phyloP scores from a whole-genome alignment of 2,797 vertebrate genomes.

The Melanotaenia parkinsoni region DNA sequence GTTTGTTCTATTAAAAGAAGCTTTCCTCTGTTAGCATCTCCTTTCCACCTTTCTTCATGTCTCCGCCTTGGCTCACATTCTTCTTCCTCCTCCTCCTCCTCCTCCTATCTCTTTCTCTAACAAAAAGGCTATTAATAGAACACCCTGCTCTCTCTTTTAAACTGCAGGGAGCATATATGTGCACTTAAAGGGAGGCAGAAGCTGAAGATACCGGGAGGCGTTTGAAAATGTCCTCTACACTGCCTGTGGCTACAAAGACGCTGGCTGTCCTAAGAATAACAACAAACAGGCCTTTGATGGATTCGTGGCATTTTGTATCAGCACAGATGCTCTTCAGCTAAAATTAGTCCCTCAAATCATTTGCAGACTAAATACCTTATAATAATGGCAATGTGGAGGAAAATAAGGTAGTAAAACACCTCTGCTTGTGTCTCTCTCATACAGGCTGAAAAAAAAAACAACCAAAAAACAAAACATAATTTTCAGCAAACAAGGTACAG shows the following conservation, averaged over 20 bases:
- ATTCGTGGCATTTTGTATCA: conserved; percentile 64
- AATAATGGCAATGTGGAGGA: conserved; percentile 19
- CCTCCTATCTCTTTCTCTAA: conserved; percentile 63
- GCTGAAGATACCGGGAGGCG: conserved; percentile 71
- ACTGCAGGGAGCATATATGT: conserved; percentile 71
- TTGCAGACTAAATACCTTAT: conserved; percentile 48
- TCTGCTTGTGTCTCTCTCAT: neutral
- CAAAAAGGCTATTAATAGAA: conserved; percentile 81
- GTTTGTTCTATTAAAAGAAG: conserved; percentile 24
- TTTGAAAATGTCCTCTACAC: conserved; percentile 72
- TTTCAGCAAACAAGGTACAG: conserved; percentile 9
- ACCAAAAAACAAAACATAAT: neutral
- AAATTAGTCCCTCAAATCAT: conserved; percentile 67
- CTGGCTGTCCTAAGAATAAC: conserved; percentile 75
- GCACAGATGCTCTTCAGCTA: conserved; percentile 52
- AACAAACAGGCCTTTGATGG: conserved; percentile 73
- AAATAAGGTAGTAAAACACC: conserved; percentile 23
- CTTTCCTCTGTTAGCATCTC: conserved; percentile 47
- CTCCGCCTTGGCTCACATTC: conserved; percentile 55
- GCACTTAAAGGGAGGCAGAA: conserved; percentile 72
- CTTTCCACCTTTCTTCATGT: conserved; percentile 36
- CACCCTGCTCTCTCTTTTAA: conserved; percentile 63
- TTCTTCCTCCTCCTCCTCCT: conserved; percentile 46
- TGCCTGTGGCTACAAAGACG: conserved; percentile 72
- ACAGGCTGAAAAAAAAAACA: neutral